phyloP scores from a whole-genome alignment of 1,140 invertebrate species.

The Vanessa atalanta region DNA sequence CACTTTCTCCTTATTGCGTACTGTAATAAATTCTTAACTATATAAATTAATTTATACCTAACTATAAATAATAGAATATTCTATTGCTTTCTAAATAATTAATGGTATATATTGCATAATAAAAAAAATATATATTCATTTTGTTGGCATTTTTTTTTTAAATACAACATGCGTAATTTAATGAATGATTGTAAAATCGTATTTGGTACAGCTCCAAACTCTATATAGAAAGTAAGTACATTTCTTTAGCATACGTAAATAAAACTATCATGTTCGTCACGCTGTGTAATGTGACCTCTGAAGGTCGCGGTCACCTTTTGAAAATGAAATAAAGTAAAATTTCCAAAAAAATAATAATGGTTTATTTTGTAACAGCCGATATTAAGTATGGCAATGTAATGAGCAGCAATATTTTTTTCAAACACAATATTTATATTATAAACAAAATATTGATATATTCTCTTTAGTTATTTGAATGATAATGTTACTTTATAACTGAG shows the following conservation, averaged over 20 bases:
- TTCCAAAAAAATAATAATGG: background rate
- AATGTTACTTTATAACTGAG: background rate
- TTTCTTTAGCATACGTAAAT: constrained; percentile 35
- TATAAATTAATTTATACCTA: too few species aligned
- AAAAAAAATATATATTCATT: background rate
- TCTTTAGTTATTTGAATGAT: background rate
- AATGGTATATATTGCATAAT: background rate
- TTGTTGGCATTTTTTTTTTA: background rate
- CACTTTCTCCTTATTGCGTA: too few species aligned
- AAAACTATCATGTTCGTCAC: constrained; percentile 35
- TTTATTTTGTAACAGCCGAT: background rate
- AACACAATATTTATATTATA: background rate
- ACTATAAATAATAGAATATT: too few species aligned
- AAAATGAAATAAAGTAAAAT: background rate
- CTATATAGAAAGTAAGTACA: constrained; percentile 27
- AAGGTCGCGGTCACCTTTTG: constrained; percentile 68
- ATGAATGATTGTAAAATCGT: background rate
- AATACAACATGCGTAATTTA: constrained; percentile 21
- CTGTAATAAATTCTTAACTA: too few species aligned
- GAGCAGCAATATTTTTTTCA: background rate
- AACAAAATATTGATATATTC: background rate
- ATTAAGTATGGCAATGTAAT: background rate
- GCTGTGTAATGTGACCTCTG: constrained; percentile 58
- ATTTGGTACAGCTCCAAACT: constrained; percentile 37
- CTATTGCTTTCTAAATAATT: too few species aligned